These are phyloP conservation scores for Apoda limacodes DNA, from an alignment of 2,888 invertebrate genomes.

Conservation along the genomic window DNA sequence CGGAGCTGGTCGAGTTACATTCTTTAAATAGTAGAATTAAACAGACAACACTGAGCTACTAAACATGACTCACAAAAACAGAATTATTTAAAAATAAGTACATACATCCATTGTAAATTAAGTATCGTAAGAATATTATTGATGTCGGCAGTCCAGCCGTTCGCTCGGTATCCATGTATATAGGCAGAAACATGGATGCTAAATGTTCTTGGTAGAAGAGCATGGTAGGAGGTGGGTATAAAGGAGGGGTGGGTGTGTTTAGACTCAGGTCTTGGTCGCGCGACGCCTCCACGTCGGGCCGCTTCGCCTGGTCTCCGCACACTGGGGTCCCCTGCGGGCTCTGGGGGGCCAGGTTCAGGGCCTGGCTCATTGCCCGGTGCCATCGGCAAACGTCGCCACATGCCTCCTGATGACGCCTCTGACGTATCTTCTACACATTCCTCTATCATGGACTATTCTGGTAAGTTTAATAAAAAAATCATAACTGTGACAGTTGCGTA, in stretches of 20 bases:
- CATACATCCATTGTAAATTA: no score
- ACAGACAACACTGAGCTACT: no score
- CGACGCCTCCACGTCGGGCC: conserved; percentile 88
- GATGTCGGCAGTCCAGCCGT: no score
- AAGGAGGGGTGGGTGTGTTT: conserved; percentile 45
- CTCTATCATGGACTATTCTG: conserved; percentile 89
- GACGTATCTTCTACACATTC: conserved; percentile 87
- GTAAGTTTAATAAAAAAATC: no score
- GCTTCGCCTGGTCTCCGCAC: conserved; percentile 88
- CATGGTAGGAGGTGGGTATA: conserved; percentile 10
- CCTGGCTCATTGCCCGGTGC: conserved; percentile 86
- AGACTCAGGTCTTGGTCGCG: conserved; percentile 88
- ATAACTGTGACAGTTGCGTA: no score
- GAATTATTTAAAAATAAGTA: no score
- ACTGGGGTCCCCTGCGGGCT: conserved; percentile 82
- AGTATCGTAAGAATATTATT: no score
- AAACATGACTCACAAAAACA: no score
- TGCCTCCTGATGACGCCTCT: conserved; percentile 84
- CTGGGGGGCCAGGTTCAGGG: conserved; percentile 77
- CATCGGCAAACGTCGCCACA: conserved; percentile 79
- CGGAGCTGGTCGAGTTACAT: no score
- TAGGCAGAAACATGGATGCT: no score
- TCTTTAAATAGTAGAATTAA: no score
- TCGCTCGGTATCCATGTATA: no score
- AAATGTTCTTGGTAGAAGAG: not conserved